These are phyloP conservation scores for Oreochromis grahami DNA, from an alignment of 2,797 vertebrate species.

Conservation along the genomic window DNA sequence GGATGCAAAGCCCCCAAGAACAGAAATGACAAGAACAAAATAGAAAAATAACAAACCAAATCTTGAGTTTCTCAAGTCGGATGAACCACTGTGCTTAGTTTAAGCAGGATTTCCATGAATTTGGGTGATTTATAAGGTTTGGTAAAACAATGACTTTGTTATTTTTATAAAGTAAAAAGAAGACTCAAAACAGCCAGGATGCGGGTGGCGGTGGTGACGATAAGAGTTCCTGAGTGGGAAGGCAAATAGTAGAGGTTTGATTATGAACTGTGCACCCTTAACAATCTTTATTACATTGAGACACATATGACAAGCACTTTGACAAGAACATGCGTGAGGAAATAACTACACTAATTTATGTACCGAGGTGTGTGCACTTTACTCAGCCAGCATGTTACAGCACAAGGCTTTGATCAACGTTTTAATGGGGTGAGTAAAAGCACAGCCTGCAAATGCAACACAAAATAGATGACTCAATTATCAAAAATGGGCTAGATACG, in stretches of 20 bases:
- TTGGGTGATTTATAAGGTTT: slow-evolving; percentile 30
- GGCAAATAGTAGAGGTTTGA: slow-evolving; percentile 57
- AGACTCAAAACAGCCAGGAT: slow-evolving; percentile 32
- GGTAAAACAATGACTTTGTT: slow-evolving; percentile 36
- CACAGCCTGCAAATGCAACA: background rate
- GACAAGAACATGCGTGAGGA: background rate
- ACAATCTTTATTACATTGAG: slow-evolving; percentile 17
- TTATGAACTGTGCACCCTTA: slow-evolving; percentile 40
- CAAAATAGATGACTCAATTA: background rate
- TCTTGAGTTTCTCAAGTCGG: background rate
- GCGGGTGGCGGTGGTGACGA: slow-evolving; percentile 45
- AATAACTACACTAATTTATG: background rate
- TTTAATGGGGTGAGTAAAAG: slow-evolving; percentile 6
- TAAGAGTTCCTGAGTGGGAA: slow-evolving; percentile 54
- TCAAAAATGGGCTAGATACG: background rate
- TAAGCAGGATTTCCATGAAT: background rate
- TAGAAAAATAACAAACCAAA: background rate
- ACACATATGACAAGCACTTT: background rate
- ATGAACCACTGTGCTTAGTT: background rate
- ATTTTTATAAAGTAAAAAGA: slow-evolving; percentile 42
- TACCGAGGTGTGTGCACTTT: background rate
- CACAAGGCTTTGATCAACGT: slow-evolving; percentile 1
- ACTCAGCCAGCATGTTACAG: background rate
- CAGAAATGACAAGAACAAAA: background rate
- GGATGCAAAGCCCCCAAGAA: background rate